Evolutionary conservation across 2,797 vertebrate genomes (phyloP).

Genomic region (Chiloscyllium punctatum): DNA sequence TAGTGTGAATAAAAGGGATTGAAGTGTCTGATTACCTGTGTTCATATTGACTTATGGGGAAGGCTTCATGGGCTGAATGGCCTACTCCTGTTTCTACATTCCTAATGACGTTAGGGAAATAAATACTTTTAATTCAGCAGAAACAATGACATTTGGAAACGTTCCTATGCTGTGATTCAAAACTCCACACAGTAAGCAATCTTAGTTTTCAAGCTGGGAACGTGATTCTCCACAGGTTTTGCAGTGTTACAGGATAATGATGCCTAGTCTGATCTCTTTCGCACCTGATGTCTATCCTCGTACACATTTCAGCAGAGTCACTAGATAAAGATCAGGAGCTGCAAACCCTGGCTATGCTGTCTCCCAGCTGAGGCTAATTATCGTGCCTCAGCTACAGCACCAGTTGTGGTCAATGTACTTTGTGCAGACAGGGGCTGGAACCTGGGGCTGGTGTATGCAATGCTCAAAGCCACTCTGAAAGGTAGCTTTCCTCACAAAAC

Average conservation of each 20-base stretch:
- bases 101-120: background rate
- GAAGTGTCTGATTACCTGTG: too few species aligned
- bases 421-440: background rate
- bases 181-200: background rate
- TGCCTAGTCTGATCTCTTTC: background rate
- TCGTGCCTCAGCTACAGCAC: background rate
- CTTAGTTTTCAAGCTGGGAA: background rate
- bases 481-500: background rate
- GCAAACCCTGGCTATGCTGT: background rate
- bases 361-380: background rate
- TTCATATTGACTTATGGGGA: too few species aligned
- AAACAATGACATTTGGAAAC: background rate
- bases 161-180: background rate
- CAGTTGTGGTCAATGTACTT: background rate
- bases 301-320: background rate
- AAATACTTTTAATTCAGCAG: background rate
- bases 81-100: background rate
- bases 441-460: background rate
- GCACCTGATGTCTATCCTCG: background rate
- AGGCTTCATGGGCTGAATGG: too few species aligned
- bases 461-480: background rate
- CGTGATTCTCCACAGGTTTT: background rate
- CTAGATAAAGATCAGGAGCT: background rate
- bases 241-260: background rate
- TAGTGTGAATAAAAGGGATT: too few species aligned